Base-by-base conservation (phyloP, 2,113 vertebrate genomes). In the Ivindomyrus marchei region DNA sequence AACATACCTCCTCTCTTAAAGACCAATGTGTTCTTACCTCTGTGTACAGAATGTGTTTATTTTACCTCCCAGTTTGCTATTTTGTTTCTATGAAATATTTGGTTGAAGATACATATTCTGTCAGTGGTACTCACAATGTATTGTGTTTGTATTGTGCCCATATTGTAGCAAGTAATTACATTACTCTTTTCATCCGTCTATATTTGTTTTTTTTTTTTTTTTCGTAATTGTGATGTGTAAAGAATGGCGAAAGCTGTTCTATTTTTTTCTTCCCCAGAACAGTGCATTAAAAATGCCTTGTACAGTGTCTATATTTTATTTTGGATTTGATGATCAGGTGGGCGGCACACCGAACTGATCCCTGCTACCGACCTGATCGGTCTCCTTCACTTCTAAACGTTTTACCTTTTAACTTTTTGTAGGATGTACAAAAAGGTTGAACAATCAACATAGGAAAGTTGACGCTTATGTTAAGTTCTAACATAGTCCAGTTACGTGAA, bases 1-100 rank as follows among this genome's bases (percentile, higher is more conserved):
- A 95, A 94, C 80, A 95, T 95, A 96, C 95, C 95, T 96, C 96
- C 93, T 94, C 93, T 94, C 93, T 56, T 56, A 91, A 95, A 95
- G 95, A 96, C 95, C 95, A 96, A 96, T 96, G 95, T 95, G 94
- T 96, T 96, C 92, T 96, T 96, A 96, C 96, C 96, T 96, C 96
- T 96, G 92, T 96, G 91, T 96, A 94, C 89, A 95, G 94, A 94
- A 94, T 93, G 90, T 87, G 92, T 95, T 95, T 95, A 93, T 96
- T 95, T 95, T 95, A 85, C 80, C 94, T 95, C 93, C 88, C 88
- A 91, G 92, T 95, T 95, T 92, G 93, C 92, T 24, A 91, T 94
- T 94, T 95, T 94, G 92, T 96, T 96, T 95, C 94, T 95, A 94
- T 96, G 93, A 95, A 95, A 95, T 94, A 94, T 92, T 95, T 94